Base-by-base conservation (phyloP, 2,113 vertebrate species). In the Actenoides lindsayi region DNA sequence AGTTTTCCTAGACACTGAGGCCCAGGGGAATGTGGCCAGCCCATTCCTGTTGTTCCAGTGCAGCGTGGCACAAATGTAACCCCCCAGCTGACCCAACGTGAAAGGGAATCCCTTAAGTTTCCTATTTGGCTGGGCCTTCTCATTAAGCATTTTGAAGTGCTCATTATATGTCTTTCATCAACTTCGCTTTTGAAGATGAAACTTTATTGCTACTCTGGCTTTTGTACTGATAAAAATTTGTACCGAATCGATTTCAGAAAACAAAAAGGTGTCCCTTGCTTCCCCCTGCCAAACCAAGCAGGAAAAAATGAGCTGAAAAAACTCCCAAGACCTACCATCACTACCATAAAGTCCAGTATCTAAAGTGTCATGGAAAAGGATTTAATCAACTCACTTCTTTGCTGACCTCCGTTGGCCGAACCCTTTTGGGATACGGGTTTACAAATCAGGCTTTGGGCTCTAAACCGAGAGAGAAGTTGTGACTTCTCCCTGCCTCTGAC, bases 31-130 rank as follows among this genome's bases (percentile, higher is more conserved):
- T 1, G 0, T 1, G 0, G 24, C 24, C 37, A 89, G 44, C 13
- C 37, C 0, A 0, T 15, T 89, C 51, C 23, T 15, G 31, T 9
- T 5, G 4, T 33, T 53, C 27, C 44, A 35, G 25, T 1, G 2
- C 12, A 18, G 27, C 39, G 54, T 0, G 0, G 48, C 28, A 77
- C 2, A 3, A 31, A 35, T 8, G 24, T 35, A 35, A 60, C 13
- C 11, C 0, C 0, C 18, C 31, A 68, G 50, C 8, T 50, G n/a
- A 59, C 15, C 30, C 28, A 59, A 18, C 6, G 14, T 16, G 54
- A 4, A 77, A 83, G 42, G 50, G 19, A n/a, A 56, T 31, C 78
- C 35, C 21, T 39, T 4, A 39, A 23, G 42, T 44, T 71, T 83
- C 54, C 14, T 42, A 19, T 56, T 27, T 31, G 48, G 20, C 31